Evolutionary conservation across 2,113 vertebrate genomes (phyloP), one percentile per base, ranked within the genome.

Genomic region (Pan troglodytes): DNA sequence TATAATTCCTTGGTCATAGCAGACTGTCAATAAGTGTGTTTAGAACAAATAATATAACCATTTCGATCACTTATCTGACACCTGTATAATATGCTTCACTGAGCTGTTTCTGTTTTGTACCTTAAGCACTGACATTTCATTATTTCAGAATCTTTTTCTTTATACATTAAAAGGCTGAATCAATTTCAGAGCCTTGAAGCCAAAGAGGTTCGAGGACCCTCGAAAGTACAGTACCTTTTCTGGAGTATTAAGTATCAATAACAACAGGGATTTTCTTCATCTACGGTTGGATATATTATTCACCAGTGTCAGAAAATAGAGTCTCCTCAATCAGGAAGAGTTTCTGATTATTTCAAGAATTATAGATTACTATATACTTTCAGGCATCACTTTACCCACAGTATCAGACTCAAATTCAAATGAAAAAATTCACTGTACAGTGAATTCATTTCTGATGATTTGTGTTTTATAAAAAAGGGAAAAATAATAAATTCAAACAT

Each of bases 101-200:
- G 81, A 87, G 38, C 59, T 90, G 4, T 55, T 83, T 89, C 67
- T 30, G 61, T 64, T 90, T 57, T 79, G 12, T 95, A n/a, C 38
- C 68, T 93, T 64, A 30, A 90, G 43, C 38, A 64, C 18, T 93
- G 86, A 93, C 78, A 78, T 64, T 95, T 93, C 38, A 88, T 88
- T 70, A 91, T 95, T 94, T 93, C 75, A 96, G 86, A 83, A 85
- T 88, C 40, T 88, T 80, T 80, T 97, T 52, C 52, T 79, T 93
- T 79, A 25, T 73, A 87, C n/a, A 67, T 32, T 87, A 90, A 93
- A 83, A 52, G 64, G 20, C 32, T 88, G 68, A 90, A 70, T 90
- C 57, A 70, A 5, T 94, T 85, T 89, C 57, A 90, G 8, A 97
- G 9, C 30, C 88, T 85, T 76, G 50, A 93, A 90, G 68, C 27